Evolutionary conservation across 2,113 vertebrate genomes (phyloP).

Genomic region (Pygoscelis antarcticus): DNA sequence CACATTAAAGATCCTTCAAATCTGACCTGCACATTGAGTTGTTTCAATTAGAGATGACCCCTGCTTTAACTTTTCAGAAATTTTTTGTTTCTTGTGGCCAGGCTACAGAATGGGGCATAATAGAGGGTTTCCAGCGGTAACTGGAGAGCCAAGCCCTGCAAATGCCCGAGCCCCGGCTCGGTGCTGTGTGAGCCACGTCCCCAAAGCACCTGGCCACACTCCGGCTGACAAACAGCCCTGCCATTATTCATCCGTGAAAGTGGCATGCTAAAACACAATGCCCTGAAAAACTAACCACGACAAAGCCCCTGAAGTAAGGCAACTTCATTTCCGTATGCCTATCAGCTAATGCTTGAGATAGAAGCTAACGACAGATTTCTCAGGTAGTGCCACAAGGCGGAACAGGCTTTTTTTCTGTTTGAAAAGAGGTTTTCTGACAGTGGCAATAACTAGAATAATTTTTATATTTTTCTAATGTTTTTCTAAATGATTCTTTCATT

Average conservation of each 20-base stretch:
- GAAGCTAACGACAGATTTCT: neutral
- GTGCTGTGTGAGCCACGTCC: constrained; percentile 8
- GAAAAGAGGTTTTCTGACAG: neutral
- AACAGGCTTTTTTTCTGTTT: neutral
- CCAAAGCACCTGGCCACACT: constrained; percentile 66
- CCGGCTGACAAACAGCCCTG: constrained; percentile 67
- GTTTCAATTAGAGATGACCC: constrained; percentile 39
- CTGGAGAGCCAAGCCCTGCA: constrained; percentile 45
- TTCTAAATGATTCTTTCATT: neutral
- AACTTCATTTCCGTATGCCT: neutral
- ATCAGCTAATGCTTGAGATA: neutral
- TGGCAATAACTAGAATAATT: neutral
- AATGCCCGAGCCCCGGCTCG: neutral
- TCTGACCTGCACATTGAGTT: constrained; percentile 27
- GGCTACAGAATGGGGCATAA: constrained; percentile 3
- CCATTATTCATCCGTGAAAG: constrained; percentile 58
- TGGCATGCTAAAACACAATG: constrained; percentile 12
- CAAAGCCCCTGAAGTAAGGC: neutral
- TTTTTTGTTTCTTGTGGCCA: neutral
- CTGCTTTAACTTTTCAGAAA: neutral
- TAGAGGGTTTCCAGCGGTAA: constrained; percentile 54
- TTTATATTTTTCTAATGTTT: neutral
- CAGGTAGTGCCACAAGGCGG: neutral
- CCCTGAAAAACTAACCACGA: neutral
- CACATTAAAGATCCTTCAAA: neutral